Conservation (phyloP, 2,888 invertebrate genomes). For the Tryphoninae sp. region DNA sequence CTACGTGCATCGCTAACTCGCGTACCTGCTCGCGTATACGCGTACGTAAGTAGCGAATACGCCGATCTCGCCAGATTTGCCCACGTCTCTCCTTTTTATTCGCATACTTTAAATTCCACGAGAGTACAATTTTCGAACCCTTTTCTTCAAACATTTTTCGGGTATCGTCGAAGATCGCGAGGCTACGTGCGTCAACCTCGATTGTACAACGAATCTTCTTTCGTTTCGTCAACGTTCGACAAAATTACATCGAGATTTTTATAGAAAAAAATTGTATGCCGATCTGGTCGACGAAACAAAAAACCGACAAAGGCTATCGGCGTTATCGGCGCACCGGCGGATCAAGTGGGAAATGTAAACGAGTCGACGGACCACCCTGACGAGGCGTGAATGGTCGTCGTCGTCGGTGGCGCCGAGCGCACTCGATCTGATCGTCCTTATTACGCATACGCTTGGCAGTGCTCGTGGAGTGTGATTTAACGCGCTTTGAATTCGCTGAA, state of each 20-base stretch:
- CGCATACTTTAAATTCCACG: too few relatives aligned
- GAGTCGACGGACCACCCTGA: slow-evolving; percentile 56
- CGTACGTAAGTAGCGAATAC: slow-evolving; percentile 51
- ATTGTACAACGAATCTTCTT: too few relatives aligned
- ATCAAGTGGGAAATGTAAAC: slow-evolving; percentile 37
- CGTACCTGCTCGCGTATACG: slow-evolving; percentile 64
- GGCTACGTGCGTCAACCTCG: too few relatives aligned
- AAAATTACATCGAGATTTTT: too few relatives aligned
- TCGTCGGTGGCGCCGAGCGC: slow-evolving; percentile 29
- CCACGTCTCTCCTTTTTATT: too few relatives aligned
- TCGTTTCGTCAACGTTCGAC: too few relatives aligned
- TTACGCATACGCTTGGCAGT: neutral
- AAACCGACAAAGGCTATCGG: slow-evolving; percentile 17
- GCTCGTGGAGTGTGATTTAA: slow-evolving; percentile 42
- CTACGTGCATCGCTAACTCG: slow-evolving; percentile 40
- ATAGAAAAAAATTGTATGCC: too few relatives aligned
- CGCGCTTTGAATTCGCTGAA: slow-evolving; percentile 52
- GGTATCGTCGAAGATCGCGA: too few relatives aligned
- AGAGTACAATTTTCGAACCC: too few relatives aligned
- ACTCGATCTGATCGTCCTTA: slow-evolving; percentile 41
- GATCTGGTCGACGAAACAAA: neutral
- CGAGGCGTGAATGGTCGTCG: slow-evolving; percentile 39
- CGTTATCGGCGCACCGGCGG: neutral
- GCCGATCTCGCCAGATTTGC: too few relatives aligned
- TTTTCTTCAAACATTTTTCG: too few relatives aligned